These are phyloP conservation scores for Pluvialis apricaria DNA, from an alignment of 2,113 vertebrate species.

Conservation along the genomic window DNA sequence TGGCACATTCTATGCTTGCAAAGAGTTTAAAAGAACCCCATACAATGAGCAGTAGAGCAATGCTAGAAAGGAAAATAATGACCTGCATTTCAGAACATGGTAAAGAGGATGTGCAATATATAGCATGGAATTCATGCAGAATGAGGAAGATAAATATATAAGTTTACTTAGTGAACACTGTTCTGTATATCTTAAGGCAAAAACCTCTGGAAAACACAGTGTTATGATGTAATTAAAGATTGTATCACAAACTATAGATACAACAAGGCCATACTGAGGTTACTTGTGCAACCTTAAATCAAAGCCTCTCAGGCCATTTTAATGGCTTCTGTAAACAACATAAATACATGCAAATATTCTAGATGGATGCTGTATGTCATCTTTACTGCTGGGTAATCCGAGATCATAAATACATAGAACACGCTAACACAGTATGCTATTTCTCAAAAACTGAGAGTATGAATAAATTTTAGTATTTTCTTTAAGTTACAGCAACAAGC, in stretches of 20 bases:
- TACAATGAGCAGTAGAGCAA: not conserved
- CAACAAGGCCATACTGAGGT: not conserved
- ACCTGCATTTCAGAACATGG: not conserved
- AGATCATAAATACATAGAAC: not conserved
- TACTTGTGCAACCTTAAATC: conserved; percentile 2
- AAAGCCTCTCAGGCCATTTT: not conserved
- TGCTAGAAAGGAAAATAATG: not conserved
- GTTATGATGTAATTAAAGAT: conserved; percentile 20
- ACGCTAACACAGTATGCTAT: not conserved
- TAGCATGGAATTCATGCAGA: not conserved
- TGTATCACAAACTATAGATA: not conserved
- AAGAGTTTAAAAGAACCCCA: not conserved
- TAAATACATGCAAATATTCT: not conserved
- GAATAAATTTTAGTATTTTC: conserved; percentile 7
- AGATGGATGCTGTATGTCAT: not conserved
- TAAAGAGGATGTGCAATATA: not conserved
- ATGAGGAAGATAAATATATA: not conserved
- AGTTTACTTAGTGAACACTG: not conserved
- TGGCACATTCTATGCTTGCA: not conserved
- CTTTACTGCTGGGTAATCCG: conserved; percentile 12
- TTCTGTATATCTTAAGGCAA: not conserved
- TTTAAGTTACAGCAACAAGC: not conserved
- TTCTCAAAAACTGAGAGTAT: conserved; percentile 27
- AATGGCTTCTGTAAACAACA: not conserved
- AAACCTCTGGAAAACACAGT: not conserved